Conservation (phyloP, 2,888 invertebrate species). For the Ctenicera cuprea region DNA sequence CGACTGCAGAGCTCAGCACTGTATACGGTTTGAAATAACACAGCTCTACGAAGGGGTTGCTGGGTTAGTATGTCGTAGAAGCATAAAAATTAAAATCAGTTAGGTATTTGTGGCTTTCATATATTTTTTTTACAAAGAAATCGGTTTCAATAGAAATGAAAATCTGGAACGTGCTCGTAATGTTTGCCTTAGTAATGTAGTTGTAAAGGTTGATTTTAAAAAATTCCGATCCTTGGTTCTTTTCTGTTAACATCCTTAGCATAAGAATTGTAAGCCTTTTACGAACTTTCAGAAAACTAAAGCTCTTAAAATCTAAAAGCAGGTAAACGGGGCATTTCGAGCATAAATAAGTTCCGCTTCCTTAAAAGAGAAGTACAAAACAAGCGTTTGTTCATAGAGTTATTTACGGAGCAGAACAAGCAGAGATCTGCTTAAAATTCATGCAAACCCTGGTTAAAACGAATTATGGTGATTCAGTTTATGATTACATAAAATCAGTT, state of each 20-base stretch:
- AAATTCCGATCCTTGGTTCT: not conserved
- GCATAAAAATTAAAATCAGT: too few species aligned
- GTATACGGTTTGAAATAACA: too few species aligned
- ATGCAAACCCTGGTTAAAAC: conserved; percentile 38
- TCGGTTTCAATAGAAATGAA: too few species aligned
- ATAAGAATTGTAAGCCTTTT: not conserved
- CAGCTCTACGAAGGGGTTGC: too few species aligned
- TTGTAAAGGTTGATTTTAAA: not conserved
- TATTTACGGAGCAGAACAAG: conserved; percentile 11
- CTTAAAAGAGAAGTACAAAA: not conserved
- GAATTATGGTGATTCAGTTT: conserved; percentile 43
- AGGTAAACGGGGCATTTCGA: not conserved
- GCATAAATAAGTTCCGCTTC: conserved; percentile 11
- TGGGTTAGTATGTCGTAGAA: too few species aligned
- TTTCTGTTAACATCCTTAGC: not conserved
- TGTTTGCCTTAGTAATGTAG: too few species aligned
- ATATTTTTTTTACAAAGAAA: too few species aligned
- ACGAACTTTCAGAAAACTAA: not conserved
- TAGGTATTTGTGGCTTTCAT: too few species aligned
- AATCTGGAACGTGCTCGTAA: too few species aligned
- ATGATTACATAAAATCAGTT: conserved; percentile 48
- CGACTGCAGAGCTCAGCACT: too few species aligned
- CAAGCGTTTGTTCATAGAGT: conserved; percentile 10
- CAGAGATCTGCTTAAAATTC: conserved; percentile 37
- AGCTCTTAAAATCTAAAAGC: conserved; percentile 17